phyloP scores from a whole-genome alignment of 2,113 vertebrate genomes.

The Poicephalus meyeri region DNA sequence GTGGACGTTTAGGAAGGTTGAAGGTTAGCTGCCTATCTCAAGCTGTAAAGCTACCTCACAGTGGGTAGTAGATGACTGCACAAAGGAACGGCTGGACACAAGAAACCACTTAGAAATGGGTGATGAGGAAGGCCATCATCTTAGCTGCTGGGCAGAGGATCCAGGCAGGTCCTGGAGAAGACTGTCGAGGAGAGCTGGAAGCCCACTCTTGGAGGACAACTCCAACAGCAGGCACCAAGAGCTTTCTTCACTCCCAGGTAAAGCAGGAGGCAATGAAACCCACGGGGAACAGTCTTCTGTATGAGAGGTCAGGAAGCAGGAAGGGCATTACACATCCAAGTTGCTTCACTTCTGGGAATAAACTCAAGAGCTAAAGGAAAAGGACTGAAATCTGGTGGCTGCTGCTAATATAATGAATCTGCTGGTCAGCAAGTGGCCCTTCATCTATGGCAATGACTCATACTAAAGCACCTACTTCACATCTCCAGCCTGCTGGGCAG shows the following conservation, averaged over 20 bases:
- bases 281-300: background rate
- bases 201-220: background rate
- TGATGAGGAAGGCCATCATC: background rate
- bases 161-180: background rate
- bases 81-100: background rate
- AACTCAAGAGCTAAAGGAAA: background rate
- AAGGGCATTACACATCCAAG: background rate
- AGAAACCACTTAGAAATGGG: background rate
- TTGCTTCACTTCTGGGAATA: background rate
- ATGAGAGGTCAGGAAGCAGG: background rate
- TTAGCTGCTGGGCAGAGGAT: background rate
- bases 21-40: background rate
- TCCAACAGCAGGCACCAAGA: background rate
- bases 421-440: background rate
- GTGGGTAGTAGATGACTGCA: background rate
- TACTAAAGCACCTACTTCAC: background rate
- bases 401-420: background rate
- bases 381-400: background rate
- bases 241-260: background rate
- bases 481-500: background rate
- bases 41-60: background rate
- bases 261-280: background rate
- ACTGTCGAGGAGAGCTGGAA: background rate
- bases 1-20: background rate
- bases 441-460: background rate